Conservation (phyloP, 2,113 vertebrate genomes). For the Clarias gariepinus region DNA sequence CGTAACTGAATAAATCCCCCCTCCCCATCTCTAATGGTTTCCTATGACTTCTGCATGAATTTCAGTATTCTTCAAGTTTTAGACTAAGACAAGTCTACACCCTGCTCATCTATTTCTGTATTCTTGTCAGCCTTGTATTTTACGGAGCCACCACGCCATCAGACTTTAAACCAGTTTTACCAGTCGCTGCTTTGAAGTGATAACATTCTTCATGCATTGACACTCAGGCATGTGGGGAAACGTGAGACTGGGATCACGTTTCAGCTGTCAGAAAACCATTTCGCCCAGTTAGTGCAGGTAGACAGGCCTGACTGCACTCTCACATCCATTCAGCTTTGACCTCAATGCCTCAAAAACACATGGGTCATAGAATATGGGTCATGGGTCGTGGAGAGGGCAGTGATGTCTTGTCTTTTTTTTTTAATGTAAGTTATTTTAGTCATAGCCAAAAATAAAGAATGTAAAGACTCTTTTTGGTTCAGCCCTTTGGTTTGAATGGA, state of each 20-base stretch:
- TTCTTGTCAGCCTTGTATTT: background rate
- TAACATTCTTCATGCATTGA: slow-evolving; percentile 24
- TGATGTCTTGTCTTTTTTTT: background rate
- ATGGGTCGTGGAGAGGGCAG: background rate
- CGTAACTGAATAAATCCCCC: too few relatives aligned
- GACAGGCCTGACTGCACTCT: slow-evolving; percentile 13
- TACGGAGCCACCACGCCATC: background rate
- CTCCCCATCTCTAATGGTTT: background rate
- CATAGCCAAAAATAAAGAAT: background rate
- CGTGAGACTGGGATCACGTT: background rate
- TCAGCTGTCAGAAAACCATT: slow-evolving; percentile 21
- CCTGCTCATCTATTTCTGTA: background rate
- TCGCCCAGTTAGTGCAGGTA: background rate
- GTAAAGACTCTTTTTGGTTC: slow-evolving; percentile 4
- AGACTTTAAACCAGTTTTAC: slow-evolving; percentile 28
- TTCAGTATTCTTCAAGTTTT: background rate
- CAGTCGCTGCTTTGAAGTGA: slow-evolving; percentile 19
- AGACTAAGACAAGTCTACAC: background rate
- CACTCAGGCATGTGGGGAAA: slow-evolving; percentile 14
- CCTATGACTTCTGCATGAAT: background rate
- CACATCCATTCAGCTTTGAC: slow-evolving; percentile 30
- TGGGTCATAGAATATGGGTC: background rate
- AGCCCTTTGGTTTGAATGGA: slow-evolving; percentile 2
- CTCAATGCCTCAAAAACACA: background rate
- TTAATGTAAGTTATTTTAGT: too few relatives aligned